Evolutionary conservation across 2,113 vertebrate genomes (phyloP).

Genomic region (Petaurus breviceps): DNA sequence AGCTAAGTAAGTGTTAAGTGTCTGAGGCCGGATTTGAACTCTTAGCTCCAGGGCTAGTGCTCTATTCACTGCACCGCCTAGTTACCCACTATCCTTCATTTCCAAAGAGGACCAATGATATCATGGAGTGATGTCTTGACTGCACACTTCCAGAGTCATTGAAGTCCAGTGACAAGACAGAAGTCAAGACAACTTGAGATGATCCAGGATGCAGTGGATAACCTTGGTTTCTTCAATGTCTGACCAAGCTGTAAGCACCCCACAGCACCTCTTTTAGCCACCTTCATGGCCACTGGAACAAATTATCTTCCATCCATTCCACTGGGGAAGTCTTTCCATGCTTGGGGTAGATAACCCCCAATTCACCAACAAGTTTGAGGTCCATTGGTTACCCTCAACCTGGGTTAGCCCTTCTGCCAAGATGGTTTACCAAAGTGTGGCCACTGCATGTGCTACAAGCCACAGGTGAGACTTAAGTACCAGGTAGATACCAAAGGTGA

Average conservation of each 20-base stretch:
- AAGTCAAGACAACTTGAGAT: too few relatives aligned
- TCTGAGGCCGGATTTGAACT: too few relatives aligned
- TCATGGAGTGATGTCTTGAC: too few relatives aligned
- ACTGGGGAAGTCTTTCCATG: neutral
- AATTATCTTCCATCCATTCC: neutral
- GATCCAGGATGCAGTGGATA: neutral
- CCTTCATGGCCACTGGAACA: neutral
- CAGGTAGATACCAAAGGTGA: too few relatives aligned
- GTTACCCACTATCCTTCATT: too few relatives aligned
- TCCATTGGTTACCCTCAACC: neutral
- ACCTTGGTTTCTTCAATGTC: neutral
- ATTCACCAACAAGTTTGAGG: neutral
- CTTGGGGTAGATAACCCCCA: neutral
- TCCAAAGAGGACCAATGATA: too few relatives aligned
- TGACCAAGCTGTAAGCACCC: neutral
- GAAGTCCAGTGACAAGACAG: too few relatives aligned
- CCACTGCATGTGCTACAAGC: neutral
- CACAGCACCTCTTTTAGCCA: too few relatives aligned
- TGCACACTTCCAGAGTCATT: too few relatives aligned
- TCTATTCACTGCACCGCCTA: too few relatives aligned
- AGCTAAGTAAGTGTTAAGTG: too few relatives aligned
- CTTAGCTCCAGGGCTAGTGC: too few relatives aligned
- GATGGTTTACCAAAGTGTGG: neutral
- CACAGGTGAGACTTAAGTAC: neutral
- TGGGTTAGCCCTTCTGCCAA: neutral